Conservation (phyloP, 2,888 invertebrate genomes). For the Agrotis puta region DNA sequence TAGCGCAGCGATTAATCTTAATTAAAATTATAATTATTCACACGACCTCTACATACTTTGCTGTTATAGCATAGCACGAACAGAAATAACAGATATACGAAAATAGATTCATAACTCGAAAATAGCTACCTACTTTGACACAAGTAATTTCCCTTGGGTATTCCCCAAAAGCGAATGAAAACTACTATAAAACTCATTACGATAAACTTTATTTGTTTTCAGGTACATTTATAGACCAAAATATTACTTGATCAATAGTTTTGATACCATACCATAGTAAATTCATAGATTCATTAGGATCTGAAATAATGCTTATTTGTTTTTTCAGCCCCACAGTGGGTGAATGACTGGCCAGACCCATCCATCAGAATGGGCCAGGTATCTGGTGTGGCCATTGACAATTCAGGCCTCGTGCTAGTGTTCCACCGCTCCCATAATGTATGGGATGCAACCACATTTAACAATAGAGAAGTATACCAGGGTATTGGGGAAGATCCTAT, state of each 20-base stretch:
- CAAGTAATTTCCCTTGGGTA: constrained; percentile 34
- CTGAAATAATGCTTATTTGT: not conserved
- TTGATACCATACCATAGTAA: not conserved
- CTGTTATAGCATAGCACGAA: not conserved
- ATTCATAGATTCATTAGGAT: not conserved
- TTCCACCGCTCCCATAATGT: constrained; percentile 95
- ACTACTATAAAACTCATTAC: not conserved
- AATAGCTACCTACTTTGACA: not conserved
- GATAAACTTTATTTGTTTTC: constrained; percentile 13
- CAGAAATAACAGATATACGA: not conserved
- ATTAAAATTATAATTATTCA: not conserved
- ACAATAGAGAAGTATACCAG: constrained; percentile 89
- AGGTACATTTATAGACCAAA: too few relatives aligned
- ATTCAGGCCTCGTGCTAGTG: constrained; percentile 93
- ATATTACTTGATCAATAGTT: not conserved
- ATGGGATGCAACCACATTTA: constrained; percentile 92
- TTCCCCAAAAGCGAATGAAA: constrained; percentile 27
- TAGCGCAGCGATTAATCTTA: constrained; percentile 8
- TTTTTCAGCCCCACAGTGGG: constrained; percentile 88
- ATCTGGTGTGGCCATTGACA: constrained; percentile 95
- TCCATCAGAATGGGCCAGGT: constrained; percentile 93
- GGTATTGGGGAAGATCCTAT: constrained; percentile 92
- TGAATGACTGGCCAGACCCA: constrained; percentile 90
- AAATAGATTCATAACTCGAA: not conserved
- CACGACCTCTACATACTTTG: constrained; percentile 6